Base-by-base conservation (phyloP, 2,113 vertebrate genomes). In the Poecilia latipinna region DNA sequence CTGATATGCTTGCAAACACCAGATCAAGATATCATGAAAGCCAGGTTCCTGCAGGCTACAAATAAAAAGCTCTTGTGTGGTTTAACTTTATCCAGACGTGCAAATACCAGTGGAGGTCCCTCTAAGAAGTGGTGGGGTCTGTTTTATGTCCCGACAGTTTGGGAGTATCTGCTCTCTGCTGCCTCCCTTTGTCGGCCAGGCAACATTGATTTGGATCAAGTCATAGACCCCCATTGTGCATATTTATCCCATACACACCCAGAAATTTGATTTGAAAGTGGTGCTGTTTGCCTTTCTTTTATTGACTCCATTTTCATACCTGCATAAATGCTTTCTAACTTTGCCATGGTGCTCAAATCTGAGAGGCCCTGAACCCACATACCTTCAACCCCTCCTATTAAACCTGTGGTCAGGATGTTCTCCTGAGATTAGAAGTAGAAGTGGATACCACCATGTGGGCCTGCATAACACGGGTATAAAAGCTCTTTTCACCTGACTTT, bases 1-100 rank as follows among this genome's bases (percentile, higher is more conserved):
- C 77, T 85, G 87, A 91, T 93, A 90, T 89, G 86, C 70, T 83
- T 88, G 86, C 88, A 92, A 90, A 93, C 81, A 85, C 81, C 76
- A 86, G 86, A 90, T 92, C 80, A 88, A 90, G 86, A 87, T 86
- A 88, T 90, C 88, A 82, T 83, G 82, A 88, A 90, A 88, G 88
- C 79, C 61, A 63, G 70, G 70, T 74, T 85, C 81, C 82, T 68
- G 24, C 83, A 51, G 80, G 75, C 85, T 79, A 82, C 62, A 89
- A 91, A 92, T 93, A 77, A 92, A 90, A 93, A 92, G 84, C 88
- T 86, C 77, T 94, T 85, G 87, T 92, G 88, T 80, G 89, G 88
- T 93, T 93, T 90, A 84, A 89, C 87, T 88, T 88, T 77, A 84
- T 91, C 87, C 89, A 86, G 85, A 90, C 83, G 83, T 88, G 82